phyloP scores from a whole-genome alignment of 1,140 invertebrate genomes.

The Drosophila hydei region DNA sequence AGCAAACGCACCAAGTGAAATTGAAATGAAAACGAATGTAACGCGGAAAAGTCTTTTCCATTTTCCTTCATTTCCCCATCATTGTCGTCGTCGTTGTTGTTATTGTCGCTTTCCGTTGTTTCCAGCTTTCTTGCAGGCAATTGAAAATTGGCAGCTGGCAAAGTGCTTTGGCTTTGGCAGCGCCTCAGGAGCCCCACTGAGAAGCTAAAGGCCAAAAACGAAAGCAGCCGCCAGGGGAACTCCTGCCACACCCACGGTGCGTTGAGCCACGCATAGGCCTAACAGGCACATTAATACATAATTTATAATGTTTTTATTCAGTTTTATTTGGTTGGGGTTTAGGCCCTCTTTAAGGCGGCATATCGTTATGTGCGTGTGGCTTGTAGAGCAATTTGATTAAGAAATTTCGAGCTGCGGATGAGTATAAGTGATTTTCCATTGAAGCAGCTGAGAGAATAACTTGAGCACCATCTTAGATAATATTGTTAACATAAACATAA shows the following conservation, averaged over 20 bases:
- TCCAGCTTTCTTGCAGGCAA: constrained; percentile 54
- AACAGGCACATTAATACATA: constrained; percentile 82
- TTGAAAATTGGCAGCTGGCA: constrained; percentile 79
- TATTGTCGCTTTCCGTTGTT: constrained; percentile 47
- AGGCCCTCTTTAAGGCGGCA: constrained; percentile 35
- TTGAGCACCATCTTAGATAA: background rate
- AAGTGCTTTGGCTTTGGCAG: constrained; percentile 48
- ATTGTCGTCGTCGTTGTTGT: constrained; percentile 38
- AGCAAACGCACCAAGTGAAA: constrained; percentile 73
- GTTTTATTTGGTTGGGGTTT: constrained; percentile 52
- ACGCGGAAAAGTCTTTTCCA: constrained; percentile 40
- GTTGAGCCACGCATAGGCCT: constrained; percentile 44
- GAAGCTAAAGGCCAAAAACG: constrained; percentile 33
- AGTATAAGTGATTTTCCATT: constrained; percentile 27
- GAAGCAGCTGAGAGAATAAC: constrained; percentile 7
- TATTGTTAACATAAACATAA: constrained; percentile 1
- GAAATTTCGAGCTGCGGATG: constrained; percentile 16
- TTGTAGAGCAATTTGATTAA: constrained; percentile 40
- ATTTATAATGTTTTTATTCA: constrained; percentile 81
- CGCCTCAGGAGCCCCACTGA: constrained; percentile 11
- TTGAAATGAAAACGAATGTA: constrained; percentile 77
- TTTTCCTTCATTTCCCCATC: constrained; percentile 43
- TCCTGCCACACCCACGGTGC: constrained; percentile 25
- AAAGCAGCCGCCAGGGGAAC: constrained; percentile 24
- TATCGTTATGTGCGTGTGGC: constrained; percentile 29